phyloP scores from a whole-genome alignment of 1,140 invertebrate species.

The Drosophila pachea region DNA sequence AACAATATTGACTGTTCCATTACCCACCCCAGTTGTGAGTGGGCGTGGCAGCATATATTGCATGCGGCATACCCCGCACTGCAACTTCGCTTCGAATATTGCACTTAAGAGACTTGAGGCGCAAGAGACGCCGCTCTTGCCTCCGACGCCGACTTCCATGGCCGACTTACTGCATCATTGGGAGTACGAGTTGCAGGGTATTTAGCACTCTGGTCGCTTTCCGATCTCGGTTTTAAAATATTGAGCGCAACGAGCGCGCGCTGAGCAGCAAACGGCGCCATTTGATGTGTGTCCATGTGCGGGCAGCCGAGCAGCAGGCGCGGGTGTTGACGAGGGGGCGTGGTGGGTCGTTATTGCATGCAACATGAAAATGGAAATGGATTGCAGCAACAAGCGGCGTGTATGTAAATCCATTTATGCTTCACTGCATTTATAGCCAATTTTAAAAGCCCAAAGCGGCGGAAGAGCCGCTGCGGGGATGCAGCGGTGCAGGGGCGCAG shows the following conservation, averaged over 20 bases:
- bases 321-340: conserved; percentile 26
- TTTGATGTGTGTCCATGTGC: neutral
- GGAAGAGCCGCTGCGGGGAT: conserved; percentile 1
- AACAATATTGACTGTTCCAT: conserved; percentile 17
- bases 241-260: conserved; percentile 21
- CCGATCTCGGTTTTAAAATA: neutral
- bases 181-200: neutral
- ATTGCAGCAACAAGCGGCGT: conserved; percentile 66
- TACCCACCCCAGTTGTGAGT: neutral
- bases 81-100: too few relatives aligned
- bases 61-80: too few relatives aligned
- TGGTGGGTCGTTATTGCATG: conserved; percentile 56
- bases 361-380: conserved; percentile 59
- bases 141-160: too few relatives aligned
- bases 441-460: conserved; percentile 59
- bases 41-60: too few relatives aligned
- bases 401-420: conserved; percentile 75
- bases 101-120: too few relatives aligned
- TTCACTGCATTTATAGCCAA: conserved; percentile 72
- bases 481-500: neutral
- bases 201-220: neutral
- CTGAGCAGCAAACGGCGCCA: neutral
- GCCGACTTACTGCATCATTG: too few relatives aligned
- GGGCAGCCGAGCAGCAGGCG: neutral
- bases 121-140: too few relatives aligned